Base-by-base conservation (phyloP, 2,113 vertebrate species). In the rat (Rattus norvegicus) region DNA sequence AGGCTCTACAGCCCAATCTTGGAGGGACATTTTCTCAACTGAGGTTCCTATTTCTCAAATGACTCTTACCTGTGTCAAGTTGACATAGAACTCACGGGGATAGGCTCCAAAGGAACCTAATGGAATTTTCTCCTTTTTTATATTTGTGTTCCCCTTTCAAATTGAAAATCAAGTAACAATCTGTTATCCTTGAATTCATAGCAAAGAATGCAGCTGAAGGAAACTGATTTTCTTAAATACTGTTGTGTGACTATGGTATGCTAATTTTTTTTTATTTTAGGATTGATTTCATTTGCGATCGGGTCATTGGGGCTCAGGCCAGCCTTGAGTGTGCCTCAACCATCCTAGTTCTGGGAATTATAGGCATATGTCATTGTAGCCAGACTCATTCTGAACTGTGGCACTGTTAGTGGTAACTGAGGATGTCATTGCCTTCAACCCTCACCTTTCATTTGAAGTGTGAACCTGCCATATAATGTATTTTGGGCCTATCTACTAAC, bases 171-270 rank as follows among this genome's bases (percentile, higher is more conserved):
- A 77, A 86, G n/a, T 17, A 54, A 81, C 2, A 79, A 22, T 77
- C 6, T 24, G 39, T 87, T 59, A 56, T 90, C 22, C 88, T 85
- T 91, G 85, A 92, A 90, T 81, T 94, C 49, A 73, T 85, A 88
- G 54, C 10, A 96, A 96, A 16, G 54, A 91, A 86, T 97, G 56
- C 59, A 92, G 81, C 16, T 8, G 96, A 39, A 87, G 19, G 86
- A 47, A 86, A 85, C 61, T 39, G 7, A 69, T 80, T 93, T 93
- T 10, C 59, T 77, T 36, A 89, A 88, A 24, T 73, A 10, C 54
- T 85, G 22, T 24, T 83, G 39, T 47, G 17, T 56, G 67, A 75
- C 65, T 88, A 7, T 86, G 69, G 33, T 7, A 47, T 65, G 49
- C 19, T 65, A 69, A 59, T 7, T 43, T 43, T n/a, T 30, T 63